These are phyloP conservation scores for Bambusicola thoracicus DNA, from an alignment of 2,113 vertebrate species.

Conservation along the genomic window DNA sequence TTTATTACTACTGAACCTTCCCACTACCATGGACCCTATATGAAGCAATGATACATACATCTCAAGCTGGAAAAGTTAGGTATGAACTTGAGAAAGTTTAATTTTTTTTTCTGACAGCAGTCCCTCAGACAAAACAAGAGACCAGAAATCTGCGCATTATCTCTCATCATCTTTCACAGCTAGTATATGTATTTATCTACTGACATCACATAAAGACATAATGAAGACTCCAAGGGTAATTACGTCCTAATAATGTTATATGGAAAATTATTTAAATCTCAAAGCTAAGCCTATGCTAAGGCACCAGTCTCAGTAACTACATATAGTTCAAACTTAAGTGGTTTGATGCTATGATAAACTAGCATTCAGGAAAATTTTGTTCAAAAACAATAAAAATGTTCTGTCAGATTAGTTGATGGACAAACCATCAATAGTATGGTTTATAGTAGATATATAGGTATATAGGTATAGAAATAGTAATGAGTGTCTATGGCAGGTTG, in stretches of 20 bases:
- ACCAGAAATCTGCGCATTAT: not conserved
- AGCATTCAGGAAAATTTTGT: not conserved
- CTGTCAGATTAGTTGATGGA: not conserved
- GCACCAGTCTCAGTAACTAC: not conserved
- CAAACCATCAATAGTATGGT: no score
- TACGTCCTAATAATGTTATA: not conserved
- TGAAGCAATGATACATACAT: not conserved
- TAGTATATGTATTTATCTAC: not conserved
- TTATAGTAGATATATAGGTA: no score
- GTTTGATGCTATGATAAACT: not conserved
- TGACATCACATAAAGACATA: not conserved
- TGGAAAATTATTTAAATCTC: not conserved
- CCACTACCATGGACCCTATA: not conserved
- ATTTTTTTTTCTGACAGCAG: not conserved
- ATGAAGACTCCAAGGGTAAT: not conserved
- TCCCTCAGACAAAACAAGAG: not conserved
- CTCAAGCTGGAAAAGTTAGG: not conserved
- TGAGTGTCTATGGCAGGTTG: not conserved
- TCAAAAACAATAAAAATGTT: not conserved
- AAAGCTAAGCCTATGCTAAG: not conserved
- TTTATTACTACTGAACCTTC: rapidly evolving
- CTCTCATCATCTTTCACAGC: not conserved
- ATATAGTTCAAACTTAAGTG: not conserved
- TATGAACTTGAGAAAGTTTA: not conserved
- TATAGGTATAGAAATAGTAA: not conserved